Conservation (phyloP, 2,113 vertebrate species). For the Chaetodon trifascialis region DNA sequence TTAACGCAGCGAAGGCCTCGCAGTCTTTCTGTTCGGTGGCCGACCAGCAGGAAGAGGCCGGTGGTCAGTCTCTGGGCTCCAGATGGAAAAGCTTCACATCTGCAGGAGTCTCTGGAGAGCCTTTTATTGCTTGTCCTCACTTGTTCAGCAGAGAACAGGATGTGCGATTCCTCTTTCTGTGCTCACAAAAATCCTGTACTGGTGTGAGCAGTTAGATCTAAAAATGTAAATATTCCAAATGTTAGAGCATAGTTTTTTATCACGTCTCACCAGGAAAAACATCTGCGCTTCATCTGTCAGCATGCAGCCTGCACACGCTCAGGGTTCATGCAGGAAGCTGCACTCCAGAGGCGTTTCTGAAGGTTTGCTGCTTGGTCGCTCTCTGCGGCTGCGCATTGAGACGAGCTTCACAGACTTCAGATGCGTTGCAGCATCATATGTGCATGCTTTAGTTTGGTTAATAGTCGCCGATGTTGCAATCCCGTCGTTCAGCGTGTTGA, state of each 20-base stretch:
- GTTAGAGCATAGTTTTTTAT: not conserved
- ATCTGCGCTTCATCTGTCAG: not conserved
- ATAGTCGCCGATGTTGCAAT: constrained; percentile 25
- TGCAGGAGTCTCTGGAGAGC: constrained; percentile 12
- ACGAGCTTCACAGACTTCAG: not conserved
- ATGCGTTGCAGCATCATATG: not conserved
- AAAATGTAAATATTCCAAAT: not conserved
- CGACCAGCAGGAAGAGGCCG: constrained; percentile 22
- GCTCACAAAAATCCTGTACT: not conserved
- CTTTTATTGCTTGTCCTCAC: constrained; percentile 18
- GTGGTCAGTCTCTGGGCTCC: constrained; percentile 15
- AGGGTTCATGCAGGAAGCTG: not conserved
- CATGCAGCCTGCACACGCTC: constrained; percentile 1
- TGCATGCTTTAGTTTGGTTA: not conserved
- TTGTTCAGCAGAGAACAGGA: constrained; percentile 43
- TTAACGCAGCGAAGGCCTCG: constrained; percentile 15
- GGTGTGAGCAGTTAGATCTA: not conserved
- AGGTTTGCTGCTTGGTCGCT: not conserved
- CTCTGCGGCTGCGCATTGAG: not conserved
- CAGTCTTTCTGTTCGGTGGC: constrained; percentile 26
- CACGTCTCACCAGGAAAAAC: not conserved
- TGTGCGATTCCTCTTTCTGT: constrained; percentile 5
- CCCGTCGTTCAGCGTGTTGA: constrained; percentile 1
- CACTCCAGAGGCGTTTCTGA: not conserved
- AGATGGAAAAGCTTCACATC: constrained; percentile 7